Evolutionary conservation across 2,888 invertebrate genomes (phyloP).

Genomic region (Leptodirus hochenwartii): DNA sequence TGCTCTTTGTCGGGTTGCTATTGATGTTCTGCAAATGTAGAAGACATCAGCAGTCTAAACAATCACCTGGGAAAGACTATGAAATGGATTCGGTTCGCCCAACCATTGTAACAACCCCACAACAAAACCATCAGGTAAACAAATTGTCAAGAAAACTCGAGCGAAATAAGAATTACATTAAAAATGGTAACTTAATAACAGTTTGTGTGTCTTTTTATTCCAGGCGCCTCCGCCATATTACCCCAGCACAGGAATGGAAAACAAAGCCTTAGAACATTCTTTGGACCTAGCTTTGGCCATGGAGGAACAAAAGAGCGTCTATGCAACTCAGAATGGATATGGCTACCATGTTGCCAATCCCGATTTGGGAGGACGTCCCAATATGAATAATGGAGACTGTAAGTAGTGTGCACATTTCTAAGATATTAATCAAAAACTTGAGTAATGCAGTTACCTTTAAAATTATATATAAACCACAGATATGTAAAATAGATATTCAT

Average conservation of each 20-base stretch:
- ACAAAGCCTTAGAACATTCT: conserved; percentile 79
- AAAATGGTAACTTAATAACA: too few species aligned
- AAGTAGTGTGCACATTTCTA: too few species aligned
- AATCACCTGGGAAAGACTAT: conserved; percentile 67
- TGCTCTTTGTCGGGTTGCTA: conserved; percentile 54
- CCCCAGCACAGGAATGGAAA: conserved; percentile 74
- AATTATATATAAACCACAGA: too few species aligned
- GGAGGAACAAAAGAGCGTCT: conserved; percentile 76
- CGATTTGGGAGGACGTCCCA: conserved; percentile 44
- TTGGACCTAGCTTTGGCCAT: conserved; percentile 67
- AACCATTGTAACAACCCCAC: conserved; percentile 66
- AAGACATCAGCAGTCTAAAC: conserved; percentile 63
- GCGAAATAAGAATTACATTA: too few species aligned
- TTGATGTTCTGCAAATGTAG: conserved; percentile 76
- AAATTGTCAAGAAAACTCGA: too few species aligned
- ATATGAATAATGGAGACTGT: conserved; percentile 67
- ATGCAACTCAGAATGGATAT: conserved; percentile 70
- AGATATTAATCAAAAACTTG: too few species aligned
- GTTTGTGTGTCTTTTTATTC: too few species aligned
- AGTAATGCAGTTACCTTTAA: too few species aligned
- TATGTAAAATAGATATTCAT: too few species aligned
- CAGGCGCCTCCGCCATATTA: conserved; percentile 82
- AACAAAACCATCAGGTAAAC: too few species aligned
- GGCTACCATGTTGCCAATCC: conserved; percentile 63
- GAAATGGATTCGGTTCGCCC: conserved; percentile 77